Conservation (phyloP, 2,888 invertebrate species). For the Caenorhabditis wallacei region DNA sequence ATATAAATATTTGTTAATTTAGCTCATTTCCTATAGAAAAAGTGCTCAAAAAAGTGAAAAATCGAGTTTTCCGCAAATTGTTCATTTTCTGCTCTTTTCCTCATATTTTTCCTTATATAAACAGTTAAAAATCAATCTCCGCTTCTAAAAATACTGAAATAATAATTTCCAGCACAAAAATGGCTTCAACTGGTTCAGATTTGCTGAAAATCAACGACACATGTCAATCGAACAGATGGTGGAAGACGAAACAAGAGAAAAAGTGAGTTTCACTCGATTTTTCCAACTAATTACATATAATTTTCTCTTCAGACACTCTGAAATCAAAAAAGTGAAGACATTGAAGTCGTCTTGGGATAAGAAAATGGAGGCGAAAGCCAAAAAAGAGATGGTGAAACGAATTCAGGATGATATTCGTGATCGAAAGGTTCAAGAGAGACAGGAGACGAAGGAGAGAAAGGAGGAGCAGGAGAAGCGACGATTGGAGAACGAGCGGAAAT, state of each 20-base stretch:
- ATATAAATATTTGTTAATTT: neutral
- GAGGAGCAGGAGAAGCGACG: slow-evolving; percentile 80
- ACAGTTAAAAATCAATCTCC: too few species aligned
- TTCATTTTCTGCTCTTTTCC: too few species aligned
- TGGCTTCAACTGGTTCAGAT: slow-evolving; percentile 34
- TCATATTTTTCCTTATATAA: too few species aligned
- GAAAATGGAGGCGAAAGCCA: slow-evolving; percentile 77
- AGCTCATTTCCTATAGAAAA: too few species aligned
- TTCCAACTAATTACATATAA: neutral
- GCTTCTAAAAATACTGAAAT: too few species aligned
- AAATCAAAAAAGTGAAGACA: slow-evolving; percentile 74
- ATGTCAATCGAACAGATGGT: slow-evolving; percentile 65
- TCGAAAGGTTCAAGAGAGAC: slow-evolving; percentile 58
- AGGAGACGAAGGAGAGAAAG: slow-evolving; percentile 70
- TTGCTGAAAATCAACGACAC: slow-evolving; percentile 56
- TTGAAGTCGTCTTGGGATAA: slow-evolving; percentile 76
- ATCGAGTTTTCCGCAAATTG: too few species aligned
- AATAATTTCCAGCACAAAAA: slow-evolving; percentile 31
- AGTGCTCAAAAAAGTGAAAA: too few species aligned
- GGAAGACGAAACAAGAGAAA: slow-evolving; percentile 61
- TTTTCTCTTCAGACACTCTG: slow-evolving; percentile 66
- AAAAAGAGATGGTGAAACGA: slow-evolving; percentile 71
- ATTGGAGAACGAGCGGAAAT: slow-evolving; percentile 78
- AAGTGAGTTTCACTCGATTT: slow-evolving; percentile 37
- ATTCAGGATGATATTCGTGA: slow-evolving; percentile 69